Evolutionary conservation across 2,113 vertebrate species (phyloP), one percentile per base, ranked within the genome.

Genomic region (Percina caprodes): DNA sequence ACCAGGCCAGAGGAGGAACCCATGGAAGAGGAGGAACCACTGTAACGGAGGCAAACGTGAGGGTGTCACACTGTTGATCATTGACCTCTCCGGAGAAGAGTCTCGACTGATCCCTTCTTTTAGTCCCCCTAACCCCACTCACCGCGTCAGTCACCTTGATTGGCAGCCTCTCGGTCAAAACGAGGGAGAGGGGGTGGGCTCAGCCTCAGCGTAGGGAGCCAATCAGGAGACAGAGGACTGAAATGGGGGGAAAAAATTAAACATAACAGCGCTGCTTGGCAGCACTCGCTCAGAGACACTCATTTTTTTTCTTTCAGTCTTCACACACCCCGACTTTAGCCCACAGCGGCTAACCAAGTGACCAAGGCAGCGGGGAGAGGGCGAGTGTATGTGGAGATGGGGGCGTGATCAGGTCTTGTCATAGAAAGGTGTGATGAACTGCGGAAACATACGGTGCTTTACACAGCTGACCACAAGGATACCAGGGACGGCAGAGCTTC

Each of bases 11-110:
- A 94, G 55, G 97, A 98, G 79, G 97, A 98, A 69, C 97, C 97
- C 10, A 98, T 98, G 97, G 97, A 97, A 67, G 96, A 97, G 61
- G 97, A 97, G 91, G 96, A 96, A 54, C 89, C 93, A 80, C 94
- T 96, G 95, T 97, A 96, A 91, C 82, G 0, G 80, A 96, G 65
- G 87, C 55, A 60, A 86, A 74, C 80, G 42, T 24, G 21, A 85
- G 75, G 82, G 89, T 81, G 89, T 91, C 71, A 69, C 91, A 80
- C 46, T 59, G 90, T 82, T 73, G 82, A 42, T 80, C 81, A 33
- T 91, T 89, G 88, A 91, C 90, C 92, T 93, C 90, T 90, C 76
- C 54, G 74, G 85, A 92, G 92, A 92, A 88, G 89, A 89, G 91
- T 86, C 86, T 89, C 81, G 82, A 89, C 88, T 62, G 89, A 91